phyloP scores from a whole-genome alignment of 2,888 invertebrate species.

The Caenorhabditis panamensis region DNA sequence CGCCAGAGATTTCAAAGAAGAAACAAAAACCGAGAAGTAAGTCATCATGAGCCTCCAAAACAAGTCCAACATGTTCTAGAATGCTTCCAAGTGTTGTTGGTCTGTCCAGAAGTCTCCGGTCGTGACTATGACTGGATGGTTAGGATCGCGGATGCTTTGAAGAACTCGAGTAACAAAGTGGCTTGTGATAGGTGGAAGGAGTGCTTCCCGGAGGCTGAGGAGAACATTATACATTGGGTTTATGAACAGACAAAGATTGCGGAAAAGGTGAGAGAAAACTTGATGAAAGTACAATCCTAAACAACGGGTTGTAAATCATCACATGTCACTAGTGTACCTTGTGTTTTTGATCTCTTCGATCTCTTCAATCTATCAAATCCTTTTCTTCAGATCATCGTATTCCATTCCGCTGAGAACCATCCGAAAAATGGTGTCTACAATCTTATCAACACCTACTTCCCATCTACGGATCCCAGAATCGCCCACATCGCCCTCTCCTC shows the following conservation, averaged over 20 bases:
- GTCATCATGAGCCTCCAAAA: background rate
- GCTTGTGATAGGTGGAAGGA: slow-evolving; percentile 45
- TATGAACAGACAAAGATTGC: slow-evolving; percentile 39
- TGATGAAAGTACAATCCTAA: background rate
- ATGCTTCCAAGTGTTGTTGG: slow-evolving; percentile 32
- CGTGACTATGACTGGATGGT: slow-evolving; percentile 42
- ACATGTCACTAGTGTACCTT: no score
- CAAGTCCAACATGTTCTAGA: slow-evolving; percentile 34
- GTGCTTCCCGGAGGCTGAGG: slow-evolving; percentile 20
- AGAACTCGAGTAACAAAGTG: slow-evolving; percentile 37
- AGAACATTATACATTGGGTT: slow-evolving; percentile 55
- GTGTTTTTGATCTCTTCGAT: no score
- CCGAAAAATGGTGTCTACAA: slow-evolving; percentile 30
- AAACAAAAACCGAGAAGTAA: slow-evolving; percentile 19
- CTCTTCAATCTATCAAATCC: no score
- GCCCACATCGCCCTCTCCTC: slow-evolving; percentile 22
- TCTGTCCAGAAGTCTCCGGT: slow-evolving; percentile 43
- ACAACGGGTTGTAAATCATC: no score
- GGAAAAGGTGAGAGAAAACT: slow-evolving; percentile 33
- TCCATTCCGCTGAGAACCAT: slow-evolving; percentile 18
- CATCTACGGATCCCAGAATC: slow-evolving; percentile 21
- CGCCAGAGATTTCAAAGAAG: slow-evolving; percentile 6
- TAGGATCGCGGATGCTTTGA: slow-evolving; percentile 42
- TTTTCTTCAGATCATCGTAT: slow-evolving; percentile 41
- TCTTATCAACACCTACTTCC: slow-evolving; percentile 35